A percentile compares a stretch with the other conserved stretches of the same genome.
Conservation (phyloP, 2,888 invertebrate genomes). For the Tachystola acroxantha region DNA sequence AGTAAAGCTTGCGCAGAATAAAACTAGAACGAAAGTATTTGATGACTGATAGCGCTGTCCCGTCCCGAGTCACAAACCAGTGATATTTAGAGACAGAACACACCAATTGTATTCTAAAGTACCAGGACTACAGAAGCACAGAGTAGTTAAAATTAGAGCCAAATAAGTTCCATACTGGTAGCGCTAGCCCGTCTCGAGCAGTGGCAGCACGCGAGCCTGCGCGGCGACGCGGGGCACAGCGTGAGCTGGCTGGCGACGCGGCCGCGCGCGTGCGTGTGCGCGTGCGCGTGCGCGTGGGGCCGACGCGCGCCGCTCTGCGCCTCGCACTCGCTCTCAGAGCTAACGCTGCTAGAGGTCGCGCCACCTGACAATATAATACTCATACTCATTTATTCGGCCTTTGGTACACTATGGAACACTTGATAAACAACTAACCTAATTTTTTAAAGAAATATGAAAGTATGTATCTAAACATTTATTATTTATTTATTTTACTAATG, state of each 20-base stretch:
- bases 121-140: background rate
- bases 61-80: too few species aligned
- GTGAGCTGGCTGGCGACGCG: conserved; percentile 54
- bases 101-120: background rate
- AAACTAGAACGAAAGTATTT: too few species aligned
- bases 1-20: too few species aligned
- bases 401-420: too few species aligned
- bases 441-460: too few species aligned
- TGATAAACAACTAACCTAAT: too few species aligned
- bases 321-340: conserved; percentile 61
- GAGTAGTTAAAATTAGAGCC: too few species aligned
- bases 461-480: too few species aligned
- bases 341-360: conserved; percentile 53
- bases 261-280: conserved; percentile 34
- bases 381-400: too few species aligned
- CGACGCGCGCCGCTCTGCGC: conserved; percentile 20
- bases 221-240: conserved; percentile 62
- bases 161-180: conserved; percentile 24
- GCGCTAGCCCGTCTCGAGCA: conserved; percentile 28
- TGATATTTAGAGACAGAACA: too few species aligned
- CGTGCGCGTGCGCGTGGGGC: conserved; percentile 12
- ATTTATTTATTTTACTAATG: too few species aligned
- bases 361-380: conserved; percentile 35
- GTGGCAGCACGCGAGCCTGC: conserved; percentile 36
- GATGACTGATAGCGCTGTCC: too few species aligned